phyloP scores from a whole-genome alignment of 2,797 vertebrate genomes.

The Lemur catta region DNA sequence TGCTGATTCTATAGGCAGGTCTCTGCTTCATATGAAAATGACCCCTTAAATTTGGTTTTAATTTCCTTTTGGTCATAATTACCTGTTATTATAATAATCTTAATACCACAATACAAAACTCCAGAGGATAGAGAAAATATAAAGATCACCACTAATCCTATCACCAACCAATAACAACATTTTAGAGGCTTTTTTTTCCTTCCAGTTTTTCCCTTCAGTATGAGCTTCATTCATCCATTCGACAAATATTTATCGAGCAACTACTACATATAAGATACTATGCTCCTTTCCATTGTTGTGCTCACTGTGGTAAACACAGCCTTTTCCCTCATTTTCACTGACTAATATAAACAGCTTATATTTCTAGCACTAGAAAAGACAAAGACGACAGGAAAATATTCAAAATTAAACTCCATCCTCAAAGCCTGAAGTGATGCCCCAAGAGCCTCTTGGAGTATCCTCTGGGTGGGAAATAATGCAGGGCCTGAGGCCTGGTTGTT shows the following conservation, averaged over 20 bases:
- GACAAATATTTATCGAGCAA: neutral
- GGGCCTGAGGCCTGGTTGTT: neutral
- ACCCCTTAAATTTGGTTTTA: neutral
- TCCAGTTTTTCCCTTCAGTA: neutral
- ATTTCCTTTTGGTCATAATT: constrained; percentile 50
- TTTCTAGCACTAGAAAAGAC: neutral
- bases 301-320: neutral
- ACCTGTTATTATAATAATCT: constrained; percentile 50
- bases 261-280: neutral
- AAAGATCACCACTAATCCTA: constrained; percentile 25
- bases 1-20: neutral
- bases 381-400: neutral
- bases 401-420: neutral
- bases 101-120: constrained; percentile 52
- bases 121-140: constrained; percentile 31
- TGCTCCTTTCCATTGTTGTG: neutral
- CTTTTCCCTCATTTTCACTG: neutral
- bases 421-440: neutral
- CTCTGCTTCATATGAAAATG: constrained; percentile 36
- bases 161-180: neutral
- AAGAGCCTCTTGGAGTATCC: neutral
- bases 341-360: neutral
- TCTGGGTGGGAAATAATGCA: neutral
- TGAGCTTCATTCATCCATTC: neutral
- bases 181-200: neutral